These are phyloP conservation scores for Panurus biarmicus DNA, from an alignment of 2,113 vertebrate genomes.

Conservation along the genomic window DNA sequence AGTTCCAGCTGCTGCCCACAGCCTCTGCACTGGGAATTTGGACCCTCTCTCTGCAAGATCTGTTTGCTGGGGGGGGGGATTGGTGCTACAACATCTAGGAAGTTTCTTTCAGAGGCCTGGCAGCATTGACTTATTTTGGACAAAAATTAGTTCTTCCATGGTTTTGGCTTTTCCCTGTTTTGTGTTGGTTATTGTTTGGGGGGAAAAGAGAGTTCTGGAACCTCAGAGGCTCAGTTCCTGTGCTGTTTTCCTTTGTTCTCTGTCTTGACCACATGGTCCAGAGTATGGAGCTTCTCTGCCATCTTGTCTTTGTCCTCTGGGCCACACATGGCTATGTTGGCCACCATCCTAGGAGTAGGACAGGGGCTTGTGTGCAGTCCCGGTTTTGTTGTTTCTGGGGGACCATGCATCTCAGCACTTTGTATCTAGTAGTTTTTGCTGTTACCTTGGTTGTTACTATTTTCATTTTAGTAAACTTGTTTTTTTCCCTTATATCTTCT, in stretches of 20 bases:
- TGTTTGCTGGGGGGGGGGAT: not conserved
- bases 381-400: not conserved
- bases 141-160: not conserved
- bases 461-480: not conserved
- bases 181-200: not conserved
- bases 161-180: not conserved
- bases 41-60: not conserved
- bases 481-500: not conserved
- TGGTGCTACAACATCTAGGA: accelerated
- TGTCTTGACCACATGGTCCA: not conserved
- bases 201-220: not conserved
- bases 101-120: not conserved
- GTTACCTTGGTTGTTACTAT: not conserved
- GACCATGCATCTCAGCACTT: not conserved
- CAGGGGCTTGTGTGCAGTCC: too few relatives aligned
- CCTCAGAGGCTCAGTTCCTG: not conserved
- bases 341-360: not conserved
- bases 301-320: not conserved
- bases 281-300: not conserved
- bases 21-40: not conserved
- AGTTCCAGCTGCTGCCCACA: not conserved
- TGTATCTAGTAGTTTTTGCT: not conserved
- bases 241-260: not conserved
- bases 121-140: not conserved
- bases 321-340: not conserved